Base-by-base conservation (phyloP, 64 coral and sea anemone genomes). In the Stylophora pistillata region DNA sequence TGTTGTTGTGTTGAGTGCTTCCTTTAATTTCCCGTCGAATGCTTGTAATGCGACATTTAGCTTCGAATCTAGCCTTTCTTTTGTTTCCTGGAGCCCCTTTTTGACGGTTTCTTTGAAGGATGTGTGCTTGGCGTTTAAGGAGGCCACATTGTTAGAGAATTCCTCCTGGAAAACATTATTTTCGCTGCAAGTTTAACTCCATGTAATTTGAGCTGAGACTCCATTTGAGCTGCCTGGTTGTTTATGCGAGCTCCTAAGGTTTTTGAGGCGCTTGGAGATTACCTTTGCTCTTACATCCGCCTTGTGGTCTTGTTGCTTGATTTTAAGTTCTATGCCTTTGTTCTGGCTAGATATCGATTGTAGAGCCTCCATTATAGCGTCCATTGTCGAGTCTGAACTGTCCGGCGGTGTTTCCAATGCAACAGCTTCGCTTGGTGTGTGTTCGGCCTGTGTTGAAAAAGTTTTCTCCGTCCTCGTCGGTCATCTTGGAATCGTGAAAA, bases 161-260 rank as follows among this genome's bases (percentile, higher is more conserved):
- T 79, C 77, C 58, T 79, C 77, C 77, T 79, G 21, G 52, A 79
- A 79, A 79, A 54, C 55, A 30, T 31, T 79, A 79, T 59, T 58
- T 79, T 79, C 2, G 55, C 55, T 16, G 77, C 55, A 53, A 79
- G 54, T 79, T 79, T 58, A 58, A 58, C 54, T 16, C 77, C 53
- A 23, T 78, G 74, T 77, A 77, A 77, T 53, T 77, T 77, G 74
- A 77, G 34, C 74, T 58, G 11, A 30, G 77, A 56, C 0, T 79
- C 77, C 53, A 79, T 25, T 79, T 79, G 25, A 55, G 77, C n/a
- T 29, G 28, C 77, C 55, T 79, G 77, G 27, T 25, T 30, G 26
- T 79, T 58, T 16, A 58, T 25, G 58, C 55, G 55, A 31, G 77
- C 55, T 16, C 77, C 55, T 77, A 79, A 28, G 20, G 29, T 53